Evolutionary conservation across 2,113 vertebrate genomes (phyloP), one percentile per base, ranked within the genome.

Genomic region (Erythrolamprus reginae): DNA sequence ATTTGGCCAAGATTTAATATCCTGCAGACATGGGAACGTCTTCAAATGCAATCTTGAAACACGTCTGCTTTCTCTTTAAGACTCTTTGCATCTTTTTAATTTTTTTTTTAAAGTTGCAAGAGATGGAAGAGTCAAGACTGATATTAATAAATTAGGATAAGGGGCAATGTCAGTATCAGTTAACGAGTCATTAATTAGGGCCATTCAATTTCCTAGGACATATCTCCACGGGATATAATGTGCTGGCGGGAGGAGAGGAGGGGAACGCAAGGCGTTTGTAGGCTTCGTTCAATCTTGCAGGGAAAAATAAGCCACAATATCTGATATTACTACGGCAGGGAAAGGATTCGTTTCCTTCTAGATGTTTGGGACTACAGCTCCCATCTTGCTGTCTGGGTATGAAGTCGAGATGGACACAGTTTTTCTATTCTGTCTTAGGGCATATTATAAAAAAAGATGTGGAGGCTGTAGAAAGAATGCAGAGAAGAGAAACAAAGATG

Each of bases 61-160:
- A 28, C 13, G 38, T n/a, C 7, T 26, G 58, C 84, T 10, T 24
- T 15, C 48, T 33, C 48, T 87, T 82, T 77, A 87, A 87, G 55
- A 28, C 24, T 1, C 38, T 12, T 26, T 3, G 17, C n/a, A 19
- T 65, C 56, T n/a, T 61, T 15, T 3, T 52, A 5, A 5, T 23
- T 9, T 26, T 58, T 58, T 58, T 58, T 77, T 90, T 61, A 33
- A 38, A 50, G 53, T 61, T n/a, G 42, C 53, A 10, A 33, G 45
- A 50, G 89, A 90, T 38, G 53, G 51, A 90, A 65, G 89, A 77
- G 23, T 42, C 33, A n/a, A 87, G 89, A 82, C 45, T n/a, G 84
- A 86, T 86, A 70, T 86, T 90, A 90, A 90, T 90, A 90, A 90
- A 90, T 90, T 87, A 82, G 85, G 85, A 82, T 82, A 56, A 82